Base-by-base conservation (phyloP, 2,797 vertebrate species). In the Pterois miles region DNA sequence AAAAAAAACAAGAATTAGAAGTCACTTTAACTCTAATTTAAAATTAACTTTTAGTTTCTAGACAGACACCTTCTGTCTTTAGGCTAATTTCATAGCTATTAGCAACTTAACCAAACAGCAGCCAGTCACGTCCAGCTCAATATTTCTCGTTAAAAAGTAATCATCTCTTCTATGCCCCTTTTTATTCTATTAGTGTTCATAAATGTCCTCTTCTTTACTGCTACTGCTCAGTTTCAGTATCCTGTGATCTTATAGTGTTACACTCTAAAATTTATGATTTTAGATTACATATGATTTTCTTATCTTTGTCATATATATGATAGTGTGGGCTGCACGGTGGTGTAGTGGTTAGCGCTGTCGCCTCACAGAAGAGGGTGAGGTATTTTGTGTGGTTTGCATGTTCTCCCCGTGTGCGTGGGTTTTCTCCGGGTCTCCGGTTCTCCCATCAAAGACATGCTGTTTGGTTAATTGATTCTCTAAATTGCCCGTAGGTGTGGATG, bases 111-210 rank as follows among this genome's bases (percentile, higher is more conserved):
- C 8, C 50, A 63, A 63, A 67, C 29, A 71, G 16, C 65, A 40
- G 46, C 58, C 52, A 74, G 46, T 16, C 20, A 23, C 7, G 31
- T 8, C 12, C 20, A 31, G 46, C 31, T 76, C 40, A 64, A 50
- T 58, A 63, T 43, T 29, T 64, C 65, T 63, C 25, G 62, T 65
- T 62, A 65, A 77, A 69, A 54, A 20, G 29, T 0, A 33, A 72
- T 58, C 6, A 31, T 53, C 57, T 69, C 38, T 23, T 63, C 50
- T 22, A 16, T 2, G 22, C 9, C 4, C 0, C 1, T 8, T 5
- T 5, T 18, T 6, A 25, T 46, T 72, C 2, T 33, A 8, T 43
- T 20, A 1, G 27, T 40, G 9, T 65, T 69, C 23, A 53, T 33
- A 2, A 16, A 48, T 25, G 22, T n/a, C 31, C 5, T 70, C 8